Conservation (phyloP, 2,888 invertebrate genomes). For the Trichacis sp. region DNA sequence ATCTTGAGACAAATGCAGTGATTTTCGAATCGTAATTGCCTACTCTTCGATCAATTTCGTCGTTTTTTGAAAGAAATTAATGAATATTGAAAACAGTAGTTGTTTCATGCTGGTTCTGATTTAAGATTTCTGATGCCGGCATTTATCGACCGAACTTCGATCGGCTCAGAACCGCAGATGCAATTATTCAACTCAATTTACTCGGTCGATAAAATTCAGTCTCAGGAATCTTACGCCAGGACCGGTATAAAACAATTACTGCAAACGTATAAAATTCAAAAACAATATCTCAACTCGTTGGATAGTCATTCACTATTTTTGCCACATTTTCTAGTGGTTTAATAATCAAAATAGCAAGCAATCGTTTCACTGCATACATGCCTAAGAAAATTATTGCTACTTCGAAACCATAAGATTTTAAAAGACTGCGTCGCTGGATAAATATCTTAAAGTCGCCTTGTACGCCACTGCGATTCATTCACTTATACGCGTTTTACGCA, state of each 20-base stretch:
- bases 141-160: too few relatives aligned
- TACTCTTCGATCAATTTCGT: too few relatives aligned
- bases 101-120: too few relatives aligned
- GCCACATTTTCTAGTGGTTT: slow-evolving; percentile 6
- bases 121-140: too few relatives aligned
- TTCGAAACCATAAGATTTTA: slow-evolving; percentile 53
- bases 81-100: too few relatives aligned
- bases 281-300: too few relatives aligned
- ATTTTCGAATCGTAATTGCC: background rate
- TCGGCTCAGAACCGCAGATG: too few relatives aligned
- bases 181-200: too few relatives aligned
- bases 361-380: slow-evolving; percentile 52
- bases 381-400: slow-evolving; percentile 46
- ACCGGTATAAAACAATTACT: too few relatives aligned
- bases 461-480: slow-evolving; percentile 17
- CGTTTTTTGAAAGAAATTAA: too few relatives aligned
- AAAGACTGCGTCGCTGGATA: slow-evolving; percentile 44
- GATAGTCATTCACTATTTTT: background rate
- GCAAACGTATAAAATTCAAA: too few relatives aligned
- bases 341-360: slow-evolving; percentile 41
- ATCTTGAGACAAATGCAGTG: background rate
- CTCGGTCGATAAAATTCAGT: background rate
- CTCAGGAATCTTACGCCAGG: too few relatives aligned
- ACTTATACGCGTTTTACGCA: slow-evolving; percentile 30
- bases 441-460: slow-evolving; percentile 40